phyloP scores from a whole-genome alignment of 2,888 invertebrate species.

The Barypeithes pellucidus region DNA sequence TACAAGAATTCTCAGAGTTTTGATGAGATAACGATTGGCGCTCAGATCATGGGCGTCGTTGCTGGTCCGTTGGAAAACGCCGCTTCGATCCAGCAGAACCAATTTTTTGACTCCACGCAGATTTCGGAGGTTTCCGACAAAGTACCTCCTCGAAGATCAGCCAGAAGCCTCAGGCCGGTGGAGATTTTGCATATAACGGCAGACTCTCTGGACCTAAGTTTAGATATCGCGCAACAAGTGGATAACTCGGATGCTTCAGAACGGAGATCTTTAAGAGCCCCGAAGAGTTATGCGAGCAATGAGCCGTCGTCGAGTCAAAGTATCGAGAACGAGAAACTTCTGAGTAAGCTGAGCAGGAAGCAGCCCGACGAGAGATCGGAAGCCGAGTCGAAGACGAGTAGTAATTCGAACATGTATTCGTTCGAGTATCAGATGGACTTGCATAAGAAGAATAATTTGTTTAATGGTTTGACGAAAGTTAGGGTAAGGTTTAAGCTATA shows the following conservation, averaged over 20 bases:
- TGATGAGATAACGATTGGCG: conserved; percentile 27
- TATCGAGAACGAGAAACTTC: background rate
- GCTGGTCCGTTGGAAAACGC: background rate
- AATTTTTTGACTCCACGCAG: background rate
- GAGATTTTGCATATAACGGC: conserved; percentile 22
- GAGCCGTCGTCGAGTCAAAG: conserved; percentile 10
- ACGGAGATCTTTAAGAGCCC: background rate
- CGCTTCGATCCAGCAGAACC: background rate
- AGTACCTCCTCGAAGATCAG: conserved; percentile 28
- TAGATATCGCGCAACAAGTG: background rate
- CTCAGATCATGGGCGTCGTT: background rate
- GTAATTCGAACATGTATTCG: conserved; percentile 47
- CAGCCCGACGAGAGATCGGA: conserved; percentile 57
- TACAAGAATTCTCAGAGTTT: conserved; percentile 7
- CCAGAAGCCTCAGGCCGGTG: conserved; percentile 32
- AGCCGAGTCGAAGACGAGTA: conserved; percentile 65
- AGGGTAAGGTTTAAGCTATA: conserved; percentile 68
- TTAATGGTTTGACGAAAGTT: conserved; percentile 81
- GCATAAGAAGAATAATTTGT: conserved; percentile 76
- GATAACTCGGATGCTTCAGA: conserved; percentile 33
- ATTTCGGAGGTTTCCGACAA: background rate
- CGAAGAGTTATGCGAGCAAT: background rate
- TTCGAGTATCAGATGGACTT: conserved; percentile 66
- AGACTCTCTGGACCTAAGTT: background rate
- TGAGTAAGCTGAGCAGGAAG: conserved; percentile 8